Evolutionary conservation across 2,113 vertebrate species (phyloP), one percentile per base, ranked within the genome.

Genomic region (Rhombomys opimus): DNA sequence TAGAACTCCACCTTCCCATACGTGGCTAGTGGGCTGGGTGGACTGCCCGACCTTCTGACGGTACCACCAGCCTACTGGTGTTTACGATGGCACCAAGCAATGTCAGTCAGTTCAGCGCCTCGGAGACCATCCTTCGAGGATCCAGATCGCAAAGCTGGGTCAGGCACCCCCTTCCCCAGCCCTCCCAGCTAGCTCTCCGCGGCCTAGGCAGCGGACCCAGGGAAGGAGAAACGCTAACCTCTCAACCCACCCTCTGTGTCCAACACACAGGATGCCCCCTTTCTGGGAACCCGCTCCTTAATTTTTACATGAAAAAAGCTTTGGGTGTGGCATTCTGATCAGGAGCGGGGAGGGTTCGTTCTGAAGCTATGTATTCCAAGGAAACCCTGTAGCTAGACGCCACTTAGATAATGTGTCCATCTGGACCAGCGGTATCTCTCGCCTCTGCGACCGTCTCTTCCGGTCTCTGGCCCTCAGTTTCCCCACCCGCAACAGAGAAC

Each of bases 1-100:
- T n/a, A 59, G 77, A 82, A 87, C 87, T 91, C 59, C 20, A 80
- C 87, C 61, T 90, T 72, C 57, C 32, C 75, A 90, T 82, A 91
- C 59, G 87, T 54, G n/a, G 68, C 80, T 75, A 57, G 41, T 20
- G 54, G 67, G 78, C 57, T 2, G 1, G 6, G 46, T 87, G 38
- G n/a, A 0, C 82, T 35, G 35, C 30, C 1, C 32, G 32, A 38
- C 10, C 25, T 50, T 76, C 12, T 25, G 63, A 87, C 46, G 59
- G 67, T 41, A 89, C 22, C 10, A 67, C 63, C 95, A 75, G 72
- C 57, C 75, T 54, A 23, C 52, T 12, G 11, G 67, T 15, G 61
- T 3, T 67, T 11, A 85, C 0, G 50, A 95, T 68, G 22, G 4
- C 12, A 46, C 59, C 82, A 46, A 85, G 38, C 76, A 46, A n/a